Evolutionary conservation across 92 coral and sea anemone species (phyloP), one percentile per base, ranked within the genome.

Genomic region (Siderastrea radians): DNA sequence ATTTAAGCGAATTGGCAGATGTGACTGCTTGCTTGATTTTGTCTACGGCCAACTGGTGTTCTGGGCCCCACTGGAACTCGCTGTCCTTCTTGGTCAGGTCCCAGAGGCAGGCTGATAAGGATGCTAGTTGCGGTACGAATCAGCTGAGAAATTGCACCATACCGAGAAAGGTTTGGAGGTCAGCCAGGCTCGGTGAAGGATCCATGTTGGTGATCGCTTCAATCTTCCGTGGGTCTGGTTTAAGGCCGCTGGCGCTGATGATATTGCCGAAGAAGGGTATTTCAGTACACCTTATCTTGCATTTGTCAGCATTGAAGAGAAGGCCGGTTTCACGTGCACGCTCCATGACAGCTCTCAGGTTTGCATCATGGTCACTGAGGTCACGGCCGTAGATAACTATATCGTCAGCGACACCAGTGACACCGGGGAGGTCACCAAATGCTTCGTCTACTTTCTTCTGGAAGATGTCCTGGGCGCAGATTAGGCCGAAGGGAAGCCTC

Each of bases 151-250:
- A 92, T 60, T 92, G 95, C 50, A 83, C 76, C 90, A 92, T 92
- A 44, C 94, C 95, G n/a, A 92, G 94, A 82, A 94, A 94, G 68
- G 95, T 87, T 82, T 92, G 95, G 12, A 92, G 85, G 77, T 88
- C 94, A 59, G 91, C 74, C 0, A 92, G 90, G 63, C 88, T 91
- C 64, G 90, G 57, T 14, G 93, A 91, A 58, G 93, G 97, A 26
- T 92, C 91, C 97, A 89, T 91, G 78, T 85, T 89, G 44, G 72
- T 79, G 75, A 94, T 88, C 62, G 94, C 84, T 67, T 93, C 86
- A 19, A 91, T 84, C 80, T 90, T 93, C 19, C 68, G 80, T 47
- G 93, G 88, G 86, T 91, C 93, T 54, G 87, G 89, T 71, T 72
- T 81, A 5, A 94, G 96, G 63, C 93, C 96, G 69, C 79, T 63